Base-by-base conservation (phyloP, 2,113 vertebrate species). In the Cyanistes caeruleus region DNA sequence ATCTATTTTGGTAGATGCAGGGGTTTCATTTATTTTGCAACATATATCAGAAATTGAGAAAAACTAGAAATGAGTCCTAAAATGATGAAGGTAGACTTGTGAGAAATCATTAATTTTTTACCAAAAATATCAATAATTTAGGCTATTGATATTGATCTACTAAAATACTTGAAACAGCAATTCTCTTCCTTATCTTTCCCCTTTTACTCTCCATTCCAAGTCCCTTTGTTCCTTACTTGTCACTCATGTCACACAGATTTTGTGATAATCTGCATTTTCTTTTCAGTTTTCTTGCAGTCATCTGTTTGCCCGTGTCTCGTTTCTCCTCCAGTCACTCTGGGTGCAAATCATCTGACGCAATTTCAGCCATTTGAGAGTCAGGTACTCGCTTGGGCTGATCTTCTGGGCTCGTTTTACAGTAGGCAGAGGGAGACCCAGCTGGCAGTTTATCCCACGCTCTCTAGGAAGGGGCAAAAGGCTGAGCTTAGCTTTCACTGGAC, bases 381-480 rank as follows among this genome's bases (percentile, higher is more conserved):
- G 84, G 60, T 90, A 14, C 90, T 92, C 27, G 44, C 67, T 80
- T 0, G 9, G 75, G 64, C 51, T 89, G 46, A 37, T 53, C 84
- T 63, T 60, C 85, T 85, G 83, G 79, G 94, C 80, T 97, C 89
- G 0, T 67, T 95, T 96, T 96, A 96, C 94, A 80, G 69, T 1
- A 43, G 60, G 48, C 83, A 95, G 76, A 92, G 90, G 81, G 90
- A 90, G 24, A 92, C 91, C 80, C 93, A 95, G 96, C 94, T 93
- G 95, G 89, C 56, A 86, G 60, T 33, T 89, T 92, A 59, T 92
- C 92, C 86, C 89, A 76, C 1, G 20, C 95, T 95, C 90, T 96
- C 95, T 89, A 95, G 89, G 95, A 97, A 96, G 90, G 64, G 73
- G 91, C 85, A 87, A 89, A 95, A 93, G 86, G 87, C 80, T 90